These are phyloP conservation scores for Aptenodytes forsteri DNA, from an alignment of 2,113 vertebrate genomes.

Conservation along the genomic window DNA sequence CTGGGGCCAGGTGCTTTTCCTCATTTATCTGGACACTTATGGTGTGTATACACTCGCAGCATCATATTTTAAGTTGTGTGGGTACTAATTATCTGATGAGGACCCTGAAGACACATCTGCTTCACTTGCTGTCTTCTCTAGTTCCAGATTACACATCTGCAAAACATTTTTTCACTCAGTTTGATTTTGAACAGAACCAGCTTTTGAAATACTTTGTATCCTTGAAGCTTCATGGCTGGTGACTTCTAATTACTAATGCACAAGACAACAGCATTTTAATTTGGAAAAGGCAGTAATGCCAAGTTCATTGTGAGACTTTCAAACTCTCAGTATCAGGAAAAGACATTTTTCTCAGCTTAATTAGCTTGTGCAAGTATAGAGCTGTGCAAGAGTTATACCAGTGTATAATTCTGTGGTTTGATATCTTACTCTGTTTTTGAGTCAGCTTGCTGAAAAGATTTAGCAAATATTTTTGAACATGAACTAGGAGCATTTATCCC, in stretches of 20 bases:
- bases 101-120: background rate
- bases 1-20: background rate
- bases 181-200: background rate
- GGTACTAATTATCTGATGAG: background rate
- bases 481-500: background rate
- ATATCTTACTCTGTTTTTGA: background rate
- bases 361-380: background rate
- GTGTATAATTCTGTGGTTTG: background rate
- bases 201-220: background rate
- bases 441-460: background rate
- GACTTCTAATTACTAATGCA: background rate
- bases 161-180: background rate
- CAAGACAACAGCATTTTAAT: background rate
- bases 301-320: background rate
- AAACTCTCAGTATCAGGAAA: background rate
- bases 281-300: background rate
- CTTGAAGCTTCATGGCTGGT: background rate
- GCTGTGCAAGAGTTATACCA: background rate
- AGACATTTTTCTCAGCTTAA: background rate
- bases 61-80: background rate
- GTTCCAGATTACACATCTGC: background rate
- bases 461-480: background rate
- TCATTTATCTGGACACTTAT: background rate
- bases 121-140: background rate
- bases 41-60: background rate